Conservation (phyloP, 2,113 vertebrate species). For the Clarias batrachus region DNA sequence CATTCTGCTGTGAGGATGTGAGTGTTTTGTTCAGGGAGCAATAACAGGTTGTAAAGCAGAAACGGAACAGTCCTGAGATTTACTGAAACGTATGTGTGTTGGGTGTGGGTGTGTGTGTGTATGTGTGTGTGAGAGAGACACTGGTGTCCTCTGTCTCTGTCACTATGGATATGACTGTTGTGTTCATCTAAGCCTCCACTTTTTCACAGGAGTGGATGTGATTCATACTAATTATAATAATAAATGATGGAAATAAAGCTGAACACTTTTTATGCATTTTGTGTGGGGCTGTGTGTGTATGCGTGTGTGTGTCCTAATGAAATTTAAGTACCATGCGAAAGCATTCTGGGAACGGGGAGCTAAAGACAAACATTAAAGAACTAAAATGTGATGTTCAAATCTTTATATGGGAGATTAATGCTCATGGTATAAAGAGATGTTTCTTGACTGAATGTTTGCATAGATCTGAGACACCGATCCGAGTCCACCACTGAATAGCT, state of each 20-base stretch:
- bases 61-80: slow-evolving; percentile 41
- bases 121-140: neutral
- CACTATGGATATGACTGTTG: slow-evolving; percentile 62
- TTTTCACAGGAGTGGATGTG: slow-evolving; percentile 56
- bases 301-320: neutral
- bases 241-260: slow-evolving; percentile 50
- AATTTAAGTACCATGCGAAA: neutral
- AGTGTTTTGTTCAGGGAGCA: slow-evolving; percentile 61
- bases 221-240: slow-evolving; percentile 57
- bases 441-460: neutral
- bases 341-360: neutral
- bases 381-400: neutral
- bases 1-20: slow-evolving; percentile 44
- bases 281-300: neutral
- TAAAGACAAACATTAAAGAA: neutral
- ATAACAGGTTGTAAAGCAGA: slow-evolving; percentile 53
- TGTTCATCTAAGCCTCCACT: slow-evolving; percentile 58
- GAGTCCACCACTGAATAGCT: neutral
- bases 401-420: neutral
- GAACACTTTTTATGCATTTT: slow-evolving; percentile 68
- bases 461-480: neutral
- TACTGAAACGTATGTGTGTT: slow-evolving; percentile 58
- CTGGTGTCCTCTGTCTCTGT: neutral
- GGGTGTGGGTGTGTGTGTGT: neutral
- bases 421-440: neutral